These are phyloP conservation scores for Pitta sordida DNA, from an alignment of 2,113 vertebrate species.

Conservation along the genomic window DNA sequence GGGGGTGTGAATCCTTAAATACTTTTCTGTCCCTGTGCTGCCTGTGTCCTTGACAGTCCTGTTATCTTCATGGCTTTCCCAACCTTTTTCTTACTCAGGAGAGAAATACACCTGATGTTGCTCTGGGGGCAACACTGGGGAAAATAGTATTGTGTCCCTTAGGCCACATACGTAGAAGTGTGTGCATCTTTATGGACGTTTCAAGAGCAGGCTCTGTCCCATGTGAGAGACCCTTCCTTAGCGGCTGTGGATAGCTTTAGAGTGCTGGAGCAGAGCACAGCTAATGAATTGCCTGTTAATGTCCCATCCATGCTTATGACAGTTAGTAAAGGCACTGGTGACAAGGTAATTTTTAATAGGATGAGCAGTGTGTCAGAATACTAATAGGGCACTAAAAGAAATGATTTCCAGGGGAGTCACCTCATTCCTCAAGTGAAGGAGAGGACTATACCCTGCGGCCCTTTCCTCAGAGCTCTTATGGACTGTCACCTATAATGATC, in stretches of 20 bases:
- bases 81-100: not conserved
- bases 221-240: not conserved
- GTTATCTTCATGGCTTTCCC: not conserved
- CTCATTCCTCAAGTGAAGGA: constrained; percentile 12
- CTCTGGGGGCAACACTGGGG: not conserved
- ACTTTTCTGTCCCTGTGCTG: not conserved
- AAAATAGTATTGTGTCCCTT: not conserved
- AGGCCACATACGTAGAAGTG: not conserved
- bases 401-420: not conserved
- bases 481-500: constrained; percentile 26
- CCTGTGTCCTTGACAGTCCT: not conserved
- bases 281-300: constrained; percentile 52
- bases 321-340: constrained; percentile 14
- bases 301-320: constrained; percentile 27
- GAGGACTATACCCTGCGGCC: constrained; percentile 11
- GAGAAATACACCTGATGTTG: not conserved
- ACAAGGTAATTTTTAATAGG: constrained; percentile 53
- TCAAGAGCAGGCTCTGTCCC: not conserved
- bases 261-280: not conserved
- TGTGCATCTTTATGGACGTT: not conserved
- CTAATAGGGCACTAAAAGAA: constrained; percentile 56
- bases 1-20: not conserved
- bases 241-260: not conserved
- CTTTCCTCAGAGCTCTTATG: not conserved
- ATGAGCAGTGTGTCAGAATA: constrained; percentile 53